Base-by-base conservation (phyloP, 2,797 vertebrate species). In the Salarias fasciatus region DNA sequence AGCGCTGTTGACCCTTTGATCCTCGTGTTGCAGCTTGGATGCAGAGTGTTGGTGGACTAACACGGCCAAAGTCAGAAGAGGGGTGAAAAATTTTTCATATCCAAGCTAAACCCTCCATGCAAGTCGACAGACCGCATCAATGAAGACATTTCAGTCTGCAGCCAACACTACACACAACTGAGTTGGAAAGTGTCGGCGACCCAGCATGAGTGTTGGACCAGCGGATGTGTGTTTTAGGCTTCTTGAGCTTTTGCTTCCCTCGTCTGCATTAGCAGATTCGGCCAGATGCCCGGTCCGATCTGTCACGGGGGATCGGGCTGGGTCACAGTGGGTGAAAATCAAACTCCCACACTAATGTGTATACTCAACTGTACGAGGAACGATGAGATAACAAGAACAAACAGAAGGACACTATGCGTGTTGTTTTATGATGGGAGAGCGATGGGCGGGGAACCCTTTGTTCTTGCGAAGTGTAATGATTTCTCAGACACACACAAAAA, bases 401-500 rank as follows among this genome's bases (percentile, higher is more conserved):
- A 68, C 24, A 36, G 41, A 64, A 51, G 55, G 53, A 77, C 82
- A 77, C 50, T 35, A 11, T 65, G 45, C 8, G 28, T 45, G 50
- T 52, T 69, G 50, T 61, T 51, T 53, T 48, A 60, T 70, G 52
- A 60, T 58, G 47, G 44, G 67, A 37, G 36, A 47, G 15, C 38
- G 48, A 79, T 31, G 67, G 30, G 43, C 11, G 49, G 59, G 52
- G 37, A 49, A 63, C 67, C 65, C 70, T 75, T 67, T 78, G 63
- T 81, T 80, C 68, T 79, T 53, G 51, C 58, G 75, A 85, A 86
- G 84, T 77, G 43, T 49, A 76, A 68, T 50, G 51, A 74, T 83
- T 84, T 86, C 60, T 70, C 50, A 64, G 45, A 72, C 57, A 77
- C 72, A 85, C 63, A 54, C 13, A 63, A 41, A 10, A 63, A n/a